Percentiles rank a stretch among this genome's conserved stretches.
These are phyloP conservation scores for Crenichthys baileyi DNA, from an alignment of 2,797 vertebrate species.

Conservation along the genomic window DNA sequence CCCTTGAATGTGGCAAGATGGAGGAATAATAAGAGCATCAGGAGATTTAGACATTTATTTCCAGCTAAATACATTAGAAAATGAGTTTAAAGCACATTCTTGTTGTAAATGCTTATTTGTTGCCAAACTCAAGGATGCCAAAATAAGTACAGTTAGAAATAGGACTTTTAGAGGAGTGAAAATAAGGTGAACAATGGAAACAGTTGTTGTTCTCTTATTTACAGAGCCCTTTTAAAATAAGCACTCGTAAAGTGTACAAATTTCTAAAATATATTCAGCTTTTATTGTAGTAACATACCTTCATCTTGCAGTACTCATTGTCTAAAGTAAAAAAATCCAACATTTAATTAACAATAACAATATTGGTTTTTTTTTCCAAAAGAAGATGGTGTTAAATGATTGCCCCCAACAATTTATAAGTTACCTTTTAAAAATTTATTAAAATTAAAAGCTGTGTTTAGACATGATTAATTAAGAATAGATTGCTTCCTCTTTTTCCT, in stretches of 20 bases:
- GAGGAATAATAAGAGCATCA: conserved; percentile 26
- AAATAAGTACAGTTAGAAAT: too few relatives aligned
- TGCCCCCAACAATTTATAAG: not conserved
- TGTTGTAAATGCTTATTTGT: too few relatives aligned
- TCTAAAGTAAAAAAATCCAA: not conserved
- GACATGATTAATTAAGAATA: not conserved
- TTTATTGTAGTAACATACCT: not conserved
- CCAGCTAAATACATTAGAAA: too few relatives aligned
- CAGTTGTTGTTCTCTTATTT: too few relatives aligned
- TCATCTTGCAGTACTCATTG: not conserved
- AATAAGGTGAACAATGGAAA: too few relatives aligned
- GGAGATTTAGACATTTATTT: conserved; percentile 7
- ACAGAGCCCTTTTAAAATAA: too few relatives aligned
- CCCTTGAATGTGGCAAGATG: conserved; percentile 1
- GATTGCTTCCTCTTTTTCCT: not conserved
- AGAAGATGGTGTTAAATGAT: not conserved
- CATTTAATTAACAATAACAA: not conserved
- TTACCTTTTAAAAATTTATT: not conserved
- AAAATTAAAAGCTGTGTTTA: not conserved
- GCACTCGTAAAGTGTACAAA: not conserved
- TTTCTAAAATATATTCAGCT: not conserved
- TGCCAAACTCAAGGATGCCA: too few relatives aligned
- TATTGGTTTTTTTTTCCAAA: not conserved
- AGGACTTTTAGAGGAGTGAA: too few relatives aligned
- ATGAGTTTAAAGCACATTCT: too few relatives aligned